Evolutionary conservation across 2,113 vertebrate genomes (phyloP), one percentile per base, ranked within the genome.

Genomic region (Poeciliopsis occidentalis): DNA sequence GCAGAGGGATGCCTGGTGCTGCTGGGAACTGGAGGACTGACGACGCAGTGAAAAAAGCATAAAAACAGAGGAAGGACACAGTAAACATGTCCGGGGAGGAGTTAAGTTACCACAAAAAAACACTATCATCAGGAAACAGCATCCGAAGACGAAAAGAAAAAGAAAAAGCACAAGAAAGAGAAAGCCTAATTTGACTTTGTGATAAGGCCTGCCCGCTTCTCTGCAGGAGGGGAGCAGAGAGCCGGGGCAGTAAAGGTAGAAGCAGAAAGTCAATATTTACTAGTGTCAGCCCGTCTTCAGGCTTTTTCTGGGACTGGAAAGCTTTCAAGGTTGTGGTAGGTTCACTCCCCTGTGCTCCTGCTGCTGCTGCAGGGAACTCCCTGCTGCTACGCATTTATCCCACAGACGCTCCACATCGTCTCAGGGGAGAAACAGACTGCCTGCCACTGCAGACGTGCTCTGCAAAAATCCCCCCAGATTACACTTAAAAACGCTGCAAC

Each of bases 191-290:
- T 71, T 37, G 63, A 75, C 34, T 81, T n/a, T 61, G 31, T 57
- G 51, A 29, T 71, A 64, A 30, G 12, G 8, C 11, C 64, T 32
- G 39, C 6, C 22, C 47, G 8, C 72, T 77, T 70, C 81, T 87
- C 81, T 75, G 39, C 30, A 67, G 30, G 15, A 71, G 66, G 60
- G 70, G 60, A 80, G 66, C 75, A 68, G 73, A 62, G 22, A 15
- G 31, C 62, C 34, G 8, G 0, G 70, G 39, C 54, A 71, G 67
- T 10, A n/a, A 8, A 71, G 75, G 64, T 71, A 67, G 65, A 75
- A 85, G 76, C 75, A 79, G 75, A 72, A 64, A 22, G 90, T 94
- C 94, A 96, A 95, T 95, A 95, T 95, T 96, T 92, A 93, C 92
- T 84, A 82, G 62, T 31, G 24, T 68, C 67, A 61, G 72, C 64